These are phyloP conservation scores for Eriosoma lanigerum DNA, from an alignment of 1,140 invertebrate species.

Conservation along the genomic window DNA sequence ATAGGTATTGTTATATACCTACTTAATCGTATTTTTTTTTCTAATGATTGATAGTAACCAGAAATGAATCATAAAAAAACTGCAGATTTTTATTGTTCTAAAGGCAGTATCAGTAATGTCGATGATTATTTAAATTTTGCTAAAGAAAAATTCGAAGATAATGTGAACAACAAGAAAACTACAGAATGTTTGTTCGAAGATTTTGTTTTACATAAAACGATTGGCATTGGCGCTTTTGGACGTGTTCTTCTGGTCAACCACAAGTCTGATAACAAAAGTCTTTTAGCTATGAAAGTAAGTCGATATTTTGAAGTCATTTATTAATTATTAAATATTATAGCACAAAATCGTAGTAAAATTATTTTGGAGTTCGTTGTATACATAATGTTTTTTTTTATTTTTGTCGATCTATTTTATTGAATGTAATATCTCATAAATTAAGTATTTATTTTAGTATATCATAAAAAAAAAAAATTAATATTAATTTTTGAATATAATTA, in stretches of 20 bases:
- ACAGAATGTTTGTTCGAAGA: not conserved
- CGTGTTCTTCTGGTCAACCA: conserved; percentile 28
- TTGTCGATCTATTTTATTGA: not conserved
- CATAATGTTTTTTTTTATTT: not conserved
- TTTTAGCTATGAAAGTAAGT: conserved; percentile 80
- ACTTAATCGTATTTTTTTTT: too few species aligned
- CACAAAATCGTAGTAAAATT: too few species aligned
- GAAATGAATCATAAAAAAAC: too few species aligned
- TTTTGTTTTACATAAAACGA: conserved; percentile 32
- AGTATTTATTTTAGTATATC: too few species aligned
- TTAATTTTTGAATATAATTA: too few species aligned
- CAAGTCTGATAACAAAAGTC: not conserved
- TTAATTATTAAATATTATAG: not conserved
- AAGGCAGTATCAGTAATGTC: not conserved
- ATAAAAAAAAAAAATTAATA: too few species aligned
- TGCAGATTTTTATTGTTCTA: too few species aligned
- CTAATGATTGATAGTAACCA: too few species aligned
- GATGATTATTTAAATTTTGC: not conserved
- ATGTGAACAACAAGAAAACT: not conserved
- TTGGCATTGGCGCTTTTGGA: conserved; percentile 47
- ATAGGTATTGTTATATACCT: too few species aligned
- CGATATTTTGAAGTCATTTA: conserved; percentile 56
- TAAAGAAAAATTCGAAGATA: not conserved
- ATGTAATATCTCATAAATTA: not conserved
- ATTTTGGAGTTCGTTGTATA: too few species aligned